phyloP scores from a whole-genome alignment of 2,797 vertebrate species.

The Lutjanus campechanus region DNA sequence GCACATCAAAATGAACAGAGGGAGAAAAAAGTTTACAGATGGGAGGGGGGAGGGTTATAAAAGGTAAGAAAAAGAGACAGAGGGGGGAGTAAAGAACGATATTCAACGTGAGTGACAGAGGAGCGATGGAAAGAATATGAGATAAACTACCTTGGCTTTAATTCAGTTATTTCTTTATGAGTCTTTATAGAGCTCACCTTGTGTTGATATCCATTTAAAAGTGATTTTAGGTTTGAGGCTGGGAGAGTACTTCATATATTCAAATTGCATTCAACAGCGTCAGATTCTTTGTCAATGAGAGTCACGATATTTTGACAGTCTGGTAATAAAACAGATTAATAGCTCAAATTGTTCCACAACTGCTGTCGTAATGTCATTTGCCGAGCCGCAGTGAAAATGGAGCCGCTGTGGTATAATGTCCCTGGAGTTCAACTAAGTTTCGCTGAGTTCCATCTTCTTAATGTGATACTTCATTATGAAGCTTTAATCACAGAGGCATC shows the following conservation, averaged over 20 bases:
- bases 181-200: conserved; percentile 43
- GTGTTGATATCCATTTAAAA: conserved; percentile 45
- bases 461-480: conserved; percentile 84
- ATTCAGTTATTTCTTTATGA: conserved; percentile 67
- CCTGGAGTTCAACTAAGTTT: conserved; percentile 69
- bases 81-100: conserved; percentile 28
- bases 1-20: not conserved
- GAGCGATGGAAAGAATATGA: conserved; percentile 32
- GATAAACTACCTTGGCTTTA: conserved; percentile 50
- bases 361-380: conserved; percentile 64
- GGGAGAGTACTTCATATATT: conserved; percentile 55
- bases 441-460: conserved; percentile 79
- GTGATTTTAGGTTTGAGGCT: conserved; percentile 27
- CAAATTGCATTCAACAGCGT: conserved; percentile 59
- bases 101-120: conserved; percentile 24
- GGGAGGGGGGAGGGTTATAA: conserved; percentile 6
- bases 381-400: conserved; percentile 46
- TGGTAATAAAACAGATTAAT: conserved; percentile 75
- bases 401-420: conserved; percentile 47
- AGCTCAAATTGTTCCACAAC: conserved; percentile 59
- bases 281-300: conserved; percentile 62
- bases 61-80: conserved; percentile 8
- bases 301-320: conserved; percentile 60
- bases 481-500: conserved; percentile 77
- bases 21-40: conserved; percentile 26